A percentile compares a stretch with the other conserved stretches of the same genome.
Conservation (phyloP, 2,113 vertebrate genomes). For the Ictidomys tridecemlineatus region DNA sequence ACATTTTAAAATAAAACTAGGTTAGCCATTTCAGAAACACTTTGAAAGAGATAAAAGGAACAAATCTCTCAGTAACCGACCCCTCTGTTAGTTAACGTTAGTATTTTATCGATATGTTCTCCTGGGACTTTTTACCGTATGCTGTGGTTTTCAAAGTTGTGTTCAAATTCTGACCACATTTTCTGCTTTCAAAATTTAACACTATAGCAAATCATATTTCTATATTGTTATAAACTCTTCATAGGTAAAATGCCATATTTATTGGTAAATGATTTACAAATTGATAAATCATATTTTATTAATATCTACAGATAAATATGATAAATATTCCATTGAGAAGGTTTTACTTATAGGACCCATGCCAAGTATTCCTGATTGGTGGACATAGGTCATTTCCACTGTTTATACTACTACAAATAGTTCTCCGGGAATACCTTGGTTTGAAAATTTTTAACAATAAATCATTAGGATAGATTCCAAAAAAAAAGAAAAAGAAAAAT, state of each 20-base stretch:
- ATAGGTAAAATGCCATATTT: not conserved
- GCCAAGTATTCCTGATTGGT: not conserved
- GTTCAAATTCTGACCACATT: not conserved
- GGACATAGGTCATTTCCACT: not conserved
- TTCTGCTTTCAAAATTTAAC: constrained; percentile 7
- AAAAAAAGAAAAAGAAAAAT: not conserved
- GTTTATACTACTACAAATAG: not conserved
- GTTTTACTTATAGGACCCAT: constrained; percentile 31
- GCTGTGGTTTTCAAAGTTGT: not conserved
- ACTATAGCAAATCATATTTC: not conserved
- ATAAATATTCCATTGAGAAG: not conserved
- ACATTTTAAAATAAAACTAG: not conserved
- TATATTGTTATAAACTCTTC: not conserved
- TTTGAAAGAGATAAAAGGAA: not conserved
- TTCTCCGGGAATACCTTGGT: not conserved
- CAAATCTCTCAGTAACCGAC: not conserved
- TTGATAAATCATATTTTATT: not conserved
- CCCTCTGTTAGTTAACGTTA: not conserved
- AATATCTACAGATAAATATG: not conserved
- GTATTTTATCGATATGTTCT: not conserved
- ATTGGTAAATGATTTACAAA: not conserved
- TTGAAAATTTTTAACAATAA: constrained; percentile 33
- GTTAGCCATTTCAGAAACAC: not conserved
- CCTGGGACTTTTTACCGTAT: not conserved
- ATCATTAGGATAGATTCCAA: constrained; percentile 24